Conservation (phyloP, 2,797 vertebrate species). For the Myoxocephalus aenaeus region DNA sequence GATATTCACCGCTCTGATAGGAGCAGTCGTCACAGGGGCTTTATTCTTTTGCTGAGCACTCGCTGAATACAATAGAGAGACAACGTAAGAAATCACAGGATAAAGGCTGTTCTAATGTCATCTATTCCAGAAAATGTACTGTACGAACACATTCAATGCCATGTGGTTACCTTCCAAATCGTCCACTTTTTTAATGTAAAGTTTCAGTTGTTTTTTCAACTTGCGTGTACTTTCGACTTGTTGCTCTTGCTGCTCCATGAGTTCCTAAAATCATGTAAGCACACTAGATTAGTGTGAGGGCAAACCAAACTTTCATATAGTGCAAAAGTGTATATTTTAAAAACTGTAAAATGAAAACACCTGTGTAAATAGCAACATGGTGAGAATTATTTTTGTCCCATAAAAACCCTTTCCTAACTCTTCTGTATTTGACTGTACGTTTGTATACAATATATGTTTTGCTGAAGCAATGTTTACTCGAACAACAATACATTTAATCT, state of each 20-base stretch:
- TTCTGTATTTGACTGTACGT: background rate
- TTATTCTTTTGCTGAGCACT: conserved; percentile 83
- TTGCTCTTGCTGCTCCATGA: conserved; percentile 93
- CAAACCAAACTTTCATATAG: background rate
- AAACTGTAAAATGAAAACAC: background rate
- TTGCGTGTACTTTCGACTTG: conserved; percentile 94
- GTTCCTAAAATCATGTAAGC: conserved; percentile 83
- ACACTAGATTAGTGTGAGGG: conserved; percentile 13
- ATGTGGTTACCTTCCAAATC: conserved; percentile 89
- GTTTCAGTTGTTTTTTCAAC: conserved; percentile 94
- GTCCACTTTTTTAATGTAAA: conserved; percentile 91
- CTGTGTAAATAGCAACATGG: background rate
- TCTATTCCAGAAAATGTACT: background rate
- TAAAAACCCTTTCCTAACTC: background rate
- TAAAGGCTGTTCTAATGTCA: background rate
- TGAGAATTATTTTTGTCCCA: background rate
- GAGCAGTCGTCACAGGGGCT: conserved; percentile 80
- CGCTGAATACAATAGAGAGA: conserved; percentile 40
- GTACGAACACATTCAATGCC: background rate
- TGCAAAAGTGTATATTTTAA: background rate
- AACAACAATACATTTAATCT: background rate
- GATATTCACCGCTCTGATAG: conserved; percentile 89
- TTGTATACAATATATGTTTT: background rate
- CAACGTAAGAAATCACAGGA: background rate
- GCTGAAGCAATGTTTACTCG: background rate